Conservation (phyloP, 2,113 vertebrate genomes). For the Actenoides lindsayi region DNA sequence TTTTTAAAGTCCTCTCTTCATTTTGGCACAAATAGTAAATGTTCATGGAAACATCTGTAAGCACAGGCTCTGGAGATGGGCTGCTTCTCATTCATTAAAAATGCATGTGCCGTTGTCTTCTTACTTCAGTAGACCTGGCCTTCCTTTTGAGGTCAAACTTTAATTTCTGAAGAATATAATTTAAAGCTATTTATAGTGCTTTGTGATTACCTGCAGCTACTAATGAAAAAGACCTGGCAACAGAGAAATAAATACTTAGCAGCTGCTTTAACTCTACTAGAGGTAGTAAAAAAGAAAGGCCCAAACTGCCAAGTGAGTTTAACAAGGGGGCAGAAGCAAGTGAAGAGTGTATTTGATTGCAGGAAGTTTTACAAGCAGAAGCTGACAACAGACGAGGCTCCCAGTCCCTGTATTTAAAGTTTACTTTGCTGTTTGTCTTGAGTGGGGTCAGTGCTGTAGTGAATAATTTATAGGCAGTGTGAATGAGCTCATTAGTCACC, state of each 20-base stretch:
- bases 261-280: conserved; percentile 72
- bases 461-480: conserved; percentile 82
- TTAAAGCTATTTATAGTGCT: conserved; percentile 69
- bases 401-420: conserved; percentile 75
- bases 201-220: conserved; percentile 66
- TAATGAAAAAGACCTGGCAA: conserved; percentile 44
- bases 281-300: conserved; percentile 51
- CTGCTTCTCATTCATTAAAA: background rate
- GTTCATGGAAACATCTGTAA: background rate
- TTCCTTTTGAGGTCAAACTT: conserved; percentile 74
- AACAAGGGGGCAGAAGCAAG: conserved; percentile 41
- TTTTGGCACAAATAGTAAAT: background rate
- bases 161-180: conserved; percentile 73
- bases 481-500: conserved; percentile 86
- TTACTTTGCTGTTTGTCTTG: conserved; percentile 76
- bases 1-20: background rate
- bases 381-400: background rate
- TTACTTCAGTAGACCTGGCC: conserved; percentile 52
- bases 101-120: background rate
- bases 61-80: background rate
- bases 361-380: conserved; percentile 38
- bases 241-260: conserved; percentile 67
- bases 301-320: conserved; percentile 28
- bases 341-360: conserved; percentile 10
- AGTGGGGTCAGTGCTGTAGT: conserved; percentile 76